Evolutionary conservation across 2,888 invertebrate genomes (phyloP).

Genomic region (Belgica antarctica): DNA sequence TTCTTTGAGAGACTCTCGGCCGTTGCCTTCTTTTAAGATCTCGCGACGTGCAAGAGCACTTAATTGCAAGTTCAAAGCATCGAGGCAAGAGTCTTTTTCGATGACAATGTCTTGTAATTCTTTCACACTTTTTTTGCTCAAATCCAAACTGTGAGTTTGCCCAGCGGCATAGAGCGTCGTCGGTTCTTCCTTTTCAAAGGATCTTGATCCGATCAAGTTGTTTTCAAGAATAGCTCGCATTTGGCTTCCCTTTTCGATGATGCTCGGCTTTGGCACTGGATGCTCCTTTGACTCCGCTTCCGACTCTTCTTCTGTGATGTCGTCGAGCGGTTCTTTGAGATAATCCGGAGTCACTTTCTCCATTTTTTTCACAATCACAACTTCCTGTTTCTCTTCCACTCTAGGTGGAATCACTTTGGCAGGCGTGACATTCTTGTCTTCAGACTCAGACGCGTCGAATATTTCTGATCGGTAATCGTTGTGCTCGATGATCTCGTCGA

Average conservation of each 20-base stretch:
- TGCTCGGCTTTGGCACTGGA: neutral
- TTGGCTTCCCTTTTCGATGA: slow-evolving; percentile 40
- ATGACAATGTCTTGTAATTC: slow-evolving; percentile 50
- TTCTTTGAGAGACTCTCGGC: slow-evolving; percentile 46
- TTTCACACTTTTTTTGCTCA: slow-evolving; percentile 51
- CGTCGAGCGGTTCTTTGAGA: slow-evolving; percentile 53
- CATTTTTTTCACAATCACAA: slow-evolving; percentile 50
- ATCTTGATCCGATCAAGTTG: neutral
- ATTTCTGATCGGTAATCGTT: neutral
- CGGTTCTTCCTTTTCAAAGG: neutral
- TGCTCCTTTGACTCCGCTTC: slow-evolving; percentile 49
- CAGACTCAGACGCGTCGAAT: slow-evolving; percentile 40
- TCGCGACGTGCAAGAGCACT: slow-evolving; percentile 49
- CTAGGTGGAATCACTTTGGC: slow-evolving; percentile 48
- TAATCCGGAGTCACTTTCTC: slow-evolving; percentile 51
- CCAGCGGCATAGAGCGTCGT: neutral
- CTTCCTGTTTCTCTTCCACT: slow-evolving; percentile 45
- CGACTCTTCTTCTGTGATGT: slow-evolving; percentile 55
- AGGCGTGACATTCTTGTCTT: slow-evolving; percentile 22
- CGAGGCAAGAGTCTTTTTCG: slow-evolving; percentile 52
- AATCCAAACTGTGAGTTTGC: slow-evolving; percentile 46
- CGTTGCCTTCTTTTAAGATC: slow-evolving; percentile 46
- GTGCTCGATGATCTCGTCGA: slow-evolving; percentile 10
- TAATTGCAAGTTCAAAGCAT: slow-evolving; percentile 51
- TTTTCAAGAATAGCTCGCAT: slow-evolving; percentile 36